phyloP scores from a whole-genome alignment of 2,888 invertebrate genomes.

The Megastigmus dorsalis region DNA sequence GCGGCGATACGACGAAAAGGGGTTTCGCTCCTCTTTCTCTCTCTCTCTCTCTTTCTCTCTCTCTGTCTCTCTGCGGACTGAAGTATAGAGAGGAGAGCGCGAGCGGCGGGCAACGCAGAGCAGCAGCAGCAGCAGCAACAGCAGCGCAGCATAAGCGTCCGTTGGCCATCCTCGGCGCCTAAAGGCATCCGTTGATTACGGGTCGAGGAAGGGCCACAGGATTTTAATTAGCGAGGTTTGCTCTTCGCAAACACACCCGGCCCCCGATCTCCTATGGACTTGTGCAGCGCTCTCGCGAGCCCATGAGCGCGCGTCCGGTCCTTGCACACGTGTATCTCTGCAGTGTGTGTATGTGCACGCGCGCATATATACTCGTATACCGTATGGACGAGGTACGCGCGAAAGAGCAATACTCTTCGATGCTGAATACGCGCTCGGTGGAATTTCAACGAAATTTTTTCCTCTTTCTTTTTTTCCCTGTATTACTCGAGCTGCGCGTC shows the following conservation, averaged over 20 bases:
- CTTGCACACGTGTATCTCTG: not conserved
- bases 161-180: constrained; percentile 70
- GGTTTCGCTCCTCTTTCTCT: too few relatives aligned
- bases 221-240: constrained; percentile 74
- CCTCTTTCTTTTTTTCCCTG: not conserved
- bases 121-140: too few relatives aligned
- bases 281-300: too few relatives aligned
- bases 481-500: too few relatives aligned
- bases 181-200: constrained; percentile 72
- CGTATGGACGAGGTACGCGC: too few relatives aligned
- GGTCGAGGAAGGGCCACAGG: constrained; percentile 67
- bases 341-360: not conserved
- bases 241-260: constrained; percentile 69
- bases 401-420: constrained; percentile 28
- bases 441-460: constrained; percentile 7
- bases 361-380: too few relatives aligned
- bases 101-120: constrained; percentile 49
- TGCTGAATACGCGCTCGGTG: not conserved
- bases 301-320: constrained; percentile 11
- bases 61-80: too few relatives aligned
- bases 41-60: too few relatives aligned
- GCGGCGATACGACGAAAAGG: constrained; percentile 37
- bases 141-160: constrained; percentile 54
- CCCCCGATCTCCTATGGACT: not conserved
- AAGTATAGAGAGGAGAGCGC: constrained; percentile 53